phyloP scores from a whole-genome alignment of 1,140 invertebrate species.

The Panagrolaimus sp. region DNA sequence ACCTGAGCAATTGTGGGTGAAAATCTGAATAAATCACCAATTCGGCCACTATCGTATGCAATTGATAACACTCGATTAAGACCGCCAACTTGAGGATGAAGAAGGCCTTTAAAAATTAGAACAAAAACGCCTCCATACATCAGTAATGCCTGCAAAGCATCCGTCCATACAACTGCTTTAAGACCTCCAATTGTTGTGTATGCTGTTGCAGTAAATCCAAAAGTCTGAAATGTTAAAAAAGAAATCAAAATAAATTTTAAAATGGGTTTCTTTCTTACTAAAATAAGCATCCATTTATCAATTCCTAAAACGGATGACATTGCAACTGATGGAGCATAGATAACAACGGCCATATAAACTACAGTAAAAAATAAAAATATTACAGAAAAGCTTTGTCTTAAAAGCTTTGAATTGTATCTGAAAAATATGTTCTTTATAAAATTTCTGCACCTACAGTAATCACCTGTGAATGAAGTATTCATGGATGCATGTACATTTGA shows the following conservation, averaged over 20 bases:
- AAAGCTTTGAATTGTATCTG: constrained; percentile 44
- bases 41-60: constrained; percentile 35
- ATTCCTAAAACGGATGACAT: constrained; percentile 39
- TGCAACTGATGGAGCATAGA: constrained; percentile 42
- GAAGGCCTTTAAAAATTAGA: constrained; percentile 25
- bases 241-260: no score
- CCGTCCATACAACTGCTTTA: constrained; percentile 53
- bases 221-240: constrained; percentile 26
- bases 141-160: constrained; percentile 41
- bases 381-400: constrained; percentile 50
- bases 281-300: constrained; percentile 44
- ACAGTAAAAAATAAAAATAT: constrained; percentile 55
- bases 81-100: constrained; percentile 24
- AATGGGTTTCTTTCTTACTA: constrained; percentile 19
- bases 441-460: neutral
- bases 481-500: constrained; percentile 48
- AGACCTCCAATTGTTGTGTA: constrained; percentile 50
- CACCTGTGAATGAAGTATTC: constrained; percentile 57
- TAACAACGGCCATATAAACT: constrained; percentile 54
- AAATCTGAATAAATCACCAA: constrained; percentile 40
- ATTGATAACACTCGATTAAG: constrained; percentile 23
- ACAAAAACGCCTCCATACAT: constrained; percentile 48
- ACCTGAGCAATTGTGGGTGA: constrained; percentile 1
- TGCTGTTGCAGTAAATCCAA: constrained; percentile 38
- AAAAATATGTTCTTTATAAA: constrained; percentile 8